These are phyloP conservation scores for Lamellibrachia luymesi DNA, from an alignment of 1,140 invertebrate species.

Conservation along the genomic window DNA sequence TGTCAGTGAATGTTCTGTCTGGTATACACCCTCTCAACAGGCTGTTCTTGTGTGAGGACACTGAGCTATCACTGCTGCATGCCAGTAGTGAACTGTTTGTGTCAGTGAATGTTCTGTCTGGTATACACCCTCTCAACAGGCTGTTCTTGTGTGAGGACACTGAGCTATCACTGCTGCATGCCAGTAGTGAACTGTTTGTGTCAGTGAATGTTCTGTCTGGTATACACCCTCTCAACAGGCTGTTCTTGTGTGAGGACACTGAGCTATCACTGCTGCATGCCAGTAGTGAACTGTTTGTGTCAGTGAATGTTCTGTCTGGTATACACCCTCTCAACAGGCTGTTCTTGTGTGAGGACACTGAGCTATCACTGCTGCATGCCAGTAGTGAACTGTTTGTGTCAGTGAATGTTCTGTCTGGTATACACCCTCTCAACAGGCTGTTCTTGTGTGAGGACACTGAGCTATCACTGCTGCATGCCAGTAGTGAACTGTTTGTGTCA, in stretches of 20 bases:
- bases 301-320: constrained; percentile 6
- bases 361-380: background rate
- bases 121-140: background rate
- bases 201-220: constrained; percentile 7
- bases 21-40: background rate
- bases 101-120: constrained; percentile 1
- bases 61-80: background rate
- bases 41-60: too few relatives aligned
- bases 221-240: background rate
- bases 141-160: too few relatives aligned
- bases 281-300: constrained; percentile 6
- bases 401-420: constrained; percentile 6
- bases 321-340: background rate
- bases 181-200: constrained; percentile 5
- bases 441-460: too few relatives aligned
- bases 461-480: background rate
- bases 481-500: background rate
- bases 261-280: background rate
- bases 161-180: background rate
- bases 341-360: too few relatives aligned
- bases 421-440: background rate
- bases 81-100: constrained; percentile 11
- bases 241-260: too few relatives aligned
- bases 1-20: background rate
- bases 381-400: constrained; percentile 5